phyloP scores from a whole-genome alignment of 1,140 invertebrate genomes.

The Drosophila orena region DNA sequence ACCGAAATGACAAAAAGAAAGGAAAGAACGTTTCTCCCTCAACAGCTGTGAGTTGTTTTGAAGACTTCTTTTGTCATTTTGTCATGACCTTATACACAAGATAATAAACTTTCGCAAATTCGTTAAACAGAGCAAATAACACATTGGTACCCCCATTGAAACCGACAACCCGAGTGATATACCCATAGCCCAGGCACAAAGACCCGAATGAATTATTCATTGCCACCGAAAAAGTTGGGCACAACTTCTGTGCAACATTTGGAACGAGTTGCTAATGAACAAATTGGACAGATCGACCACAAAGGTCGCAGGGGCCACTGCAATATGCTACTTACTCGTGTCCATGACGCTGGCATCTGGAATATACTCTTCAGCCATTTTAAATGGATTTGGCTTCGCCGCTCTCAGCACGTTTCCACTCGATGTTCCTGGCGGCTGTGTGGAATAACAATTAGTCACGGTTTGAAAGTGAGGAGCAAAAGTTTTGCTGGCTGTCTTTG shows the following conservation, averaged over 20 bases:
- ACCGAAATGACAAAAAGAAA: background rate
- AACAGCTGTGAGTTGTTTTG: constrained; percentile 13
- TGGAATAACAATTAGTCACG: constrained; percentile 63
- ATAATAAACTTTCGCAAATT: background rate
- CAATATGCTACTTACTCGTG: constrained; percentile 83
- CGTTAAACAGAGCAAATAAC: background rate
- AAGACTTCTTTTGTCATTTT: background rate
- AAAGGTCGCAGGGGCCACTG: constrained; percentile 8
- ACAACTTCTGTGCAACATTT: constrained; percentile 21
- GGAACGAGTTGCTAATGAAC: constrained; percentile 31
- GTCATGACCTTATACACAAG: background rate
- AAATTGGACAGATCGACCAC: constrained; percentile 8
- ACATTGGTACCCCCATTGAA: background rate
- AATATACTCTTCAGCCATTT: constrained; percentile 81
- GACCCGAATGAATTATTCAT: constrained; percentile 38
- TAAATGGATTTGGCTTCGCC: constrained; percentile 53
- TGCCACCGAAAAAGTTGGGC: background rate
- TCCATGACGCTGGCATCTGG: constrained; percentile 82
- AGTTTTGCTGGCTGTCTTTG: constrained; percentile 30
- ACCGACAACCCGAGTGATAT: background rate
- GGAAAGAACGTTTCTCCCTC: background rate
- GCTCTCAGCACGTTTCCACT: constrained; percentile 27
- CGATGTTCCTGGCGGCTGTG: constrained; percentile 52
- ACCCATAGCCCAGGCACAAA: background rate
- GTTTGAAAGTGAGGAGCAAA: constrained; percentile 21